A percentile compares a stretch with the other conserved stretches of the same genome.
Conservation (phyloP, 1,140 invertebrate species). For the Heliconius melpomene region DNA sequence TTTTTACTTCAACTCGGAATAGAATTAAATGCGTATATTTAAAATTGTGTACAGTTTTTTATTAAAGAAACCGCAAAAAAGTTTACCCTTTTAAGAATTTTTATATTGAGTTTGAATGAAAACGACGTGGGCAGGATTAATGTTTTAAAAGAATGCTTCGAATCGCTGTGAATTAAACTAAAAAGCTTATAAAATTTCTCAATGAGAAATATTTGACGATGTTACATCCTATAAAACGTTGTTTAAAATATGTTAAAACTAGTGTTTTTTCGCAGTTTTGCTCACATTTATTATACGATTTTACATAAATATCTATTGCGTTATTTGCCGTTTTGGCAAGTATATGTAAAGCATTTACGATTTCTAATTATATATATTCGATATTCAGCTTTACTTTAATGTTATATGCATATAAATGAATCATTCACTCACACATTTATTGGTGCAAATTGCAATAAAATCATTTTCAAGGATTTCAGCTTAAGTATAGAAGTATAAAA, state of each 20-base stretch:
- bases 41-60: not conserved
- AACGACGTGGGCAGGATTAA: slow-evolving; percentile 2
- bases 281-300: too few species aligned
- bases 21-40: not conserved
- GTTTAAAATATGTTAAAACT: too few species aligned
- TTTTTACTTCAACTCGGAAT: not conserved
- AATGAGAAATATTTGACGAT: not conserved
- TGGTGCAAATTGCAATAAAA: too few species aligned
- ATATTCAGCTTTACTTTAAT: not conserved
- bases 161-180: not conserved
- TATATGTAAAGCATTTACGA: too few species aligned
- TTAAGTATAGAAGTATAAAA: too few species aligned
- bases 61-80: not conserved
- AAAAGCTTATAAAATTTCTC: not conserved
- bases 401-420: not conserved
- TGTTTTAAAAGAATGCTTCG: slow-evolving; percentile 3
- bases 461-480: too few species aligned
- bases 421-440: too few species aligned
- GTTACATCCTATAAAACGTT: not conserved
- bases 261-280: too few species aligned
- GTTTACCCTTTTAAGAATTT: not conserved
- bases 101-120: not conserved
- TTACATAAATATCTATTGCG: too few species aligned
- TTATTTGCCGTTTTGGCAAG: too few species aligned
- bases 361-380: not conserved